Percentiles rank a stretch among this genome's conserved stretches.
These are phyloP conservation scores for Salvator merianae DNA, from an alignment of 2,113 vertebrate genomes.

Conservation along the genomic window DNA sequence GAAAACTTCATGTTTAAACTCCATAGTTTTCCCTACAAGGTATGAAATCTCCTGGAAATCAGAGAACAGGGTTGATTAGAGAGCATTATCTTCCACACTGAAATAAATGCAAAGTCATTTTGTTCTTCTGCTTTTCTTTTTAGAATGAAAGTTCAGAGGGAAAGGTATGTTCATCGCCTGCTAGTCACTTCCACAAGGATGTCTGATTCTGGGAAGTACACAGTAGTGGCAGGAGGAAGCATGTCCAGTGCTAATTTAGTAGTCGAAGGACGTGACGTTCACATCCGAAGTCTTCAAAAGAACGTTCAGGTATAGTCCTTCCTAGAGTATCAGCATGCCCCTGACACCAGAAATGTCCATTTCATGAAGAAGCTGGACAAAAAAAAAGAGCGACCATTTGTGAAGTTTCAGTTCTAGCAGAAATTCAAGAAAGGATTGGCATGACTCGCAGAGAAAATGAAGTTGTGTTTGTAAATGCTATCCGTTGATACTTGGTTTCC, in stretches of 20 bases:
- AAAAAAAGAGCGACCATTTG: background rate
- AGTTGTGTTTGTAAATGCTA: too few species aligned
- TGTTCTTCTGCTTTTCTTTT: background rate
- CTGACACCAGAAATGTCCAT: background rate
- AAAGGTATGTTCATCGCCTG: slow-evolving; percentile 92
- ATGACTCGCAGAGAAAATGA: too few species aligned
- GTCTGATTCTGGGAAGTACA: slow-evolving; percentile 91
- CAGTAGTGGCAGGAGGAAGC: slow-evolving; percentile 92
- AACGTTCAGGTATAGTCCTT: slow-evolving; percentile 83
- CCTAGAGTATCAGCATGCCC: background rate
- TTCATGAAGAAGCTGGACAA: background rate
- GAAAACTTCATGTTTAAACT: background rate
- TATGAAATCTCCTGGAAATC: too few species aligned
- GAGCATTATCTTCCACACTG: background rate
- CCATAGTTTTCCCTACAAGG: background rate
- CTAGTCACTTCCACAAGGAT: slow-evolving; percentile 89
- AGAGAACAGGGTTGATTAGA: background rate
- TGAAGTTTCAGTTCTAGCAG: background rate
- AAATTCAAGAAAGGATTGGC: too few species aligned
- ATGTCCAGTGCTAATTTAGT: slow-evolving; percentile 87
- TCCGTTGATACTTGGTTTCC: too few species aligned
- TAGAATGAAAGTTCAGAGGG: slow-evolving; percentile 86
- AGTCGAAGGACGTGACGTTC: slow-evolving; percentile 93
- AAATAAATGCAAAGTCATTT: background rate
- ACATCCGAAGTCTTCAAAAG: slow-evolving; percentile 82